Base-by-base conservation (phyloP, 2,888 invertebrate genomes). In the Tetropium fuscum region DNA sequence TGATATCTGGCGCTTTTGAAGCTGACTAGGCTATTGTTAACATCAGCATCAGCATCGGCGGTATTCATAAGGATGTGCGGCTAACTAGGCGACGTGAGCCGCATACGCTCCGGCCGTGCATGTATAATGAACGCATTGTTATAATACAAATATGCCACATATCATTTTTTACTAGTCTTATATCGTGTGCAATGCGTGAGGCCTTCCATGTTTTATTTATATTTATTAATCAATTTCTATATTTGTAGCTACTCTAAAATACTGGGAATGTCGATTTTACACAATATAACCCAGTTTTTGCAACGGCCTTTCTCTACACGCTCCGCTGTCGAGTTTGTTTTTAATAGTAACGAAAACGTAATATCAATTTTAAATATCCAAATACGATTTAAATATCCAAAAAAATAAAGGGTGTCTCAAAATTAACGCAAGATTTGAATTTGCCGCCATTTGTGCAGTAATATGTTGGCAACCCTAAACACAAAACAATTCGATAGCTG, bases 121-220 rank as follows among this genome's bases (percentile, higher is more conserved):
- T 77, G 74, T 77, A 77, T 76, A 75, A 76, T 74, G 74, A 74
- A 65, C 61, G 71, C 75, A 78, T 78, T 78, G 78, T 78, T 78
- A 75, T 76, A 72, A 74, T 76, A 78, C 78, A 78, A 78, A 78
- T 78, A 77, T 78, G 76, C 71, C 76, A 75, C 76, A 77, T 78
- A 76, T 74, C 74, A 74, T 71, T 75, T 72, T 74, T 75, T 44
- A 69, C 68, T 44, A 56, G 53, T 63, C 60, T 58, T 55, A 54
- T 64, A 58, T 64, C 61, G 63, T 49, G 59, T 38, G 60, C 69
- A 64, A 66, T 70, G 72, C 69, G 70, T 70, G 71, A 70, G 69
- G 71, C 64, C 70, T 66, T 65, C 64, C 59, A 72, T 74, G 71
- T 74, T 69, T 74, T 74, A 74, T 74, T 74, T 70, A 72, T 71